Evolutionary conservation across 2,888 invertebrate species (phyloP).

Genomic region (Nowickia ferox): DNA sequence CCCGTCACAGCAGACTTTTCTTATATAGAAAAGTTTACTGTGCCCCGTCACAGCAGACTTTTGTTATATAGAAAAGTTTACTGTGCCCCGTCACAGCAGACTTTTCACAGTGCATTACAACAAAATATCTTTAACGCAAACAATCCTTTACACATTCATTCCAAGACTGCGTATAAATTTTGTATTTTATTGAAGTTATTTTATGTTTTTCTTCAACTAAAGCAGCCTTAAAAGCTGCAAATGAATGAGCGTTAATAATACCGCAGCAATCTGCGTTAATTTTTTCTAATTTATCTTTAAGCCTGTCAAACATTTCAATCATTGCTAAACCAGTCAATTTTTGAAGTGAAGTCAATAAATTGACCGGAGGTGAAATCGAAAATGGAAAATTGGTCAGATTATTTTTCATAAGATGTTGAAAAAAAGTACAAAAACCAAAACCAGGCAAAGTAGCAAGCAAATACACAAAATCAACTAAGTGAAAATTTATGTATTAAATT

Average conservation of each 20-base stretch:
- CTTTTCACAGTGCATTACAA: no score
- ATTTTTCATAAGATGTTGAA: constrained; percentile 36
- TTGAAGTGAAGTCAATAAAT: constrained; percentile 67
- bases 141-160: constrained; percentile 3
- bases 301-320: constrained; percentile 71
- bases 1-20: no score
- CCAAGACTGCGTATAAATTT: constrained; percentile 10
- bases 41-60: no score
- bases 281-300: constrained; percentile 54
- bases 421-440: constrained; percentile 7
- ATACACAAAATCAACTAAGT: constrained; percentile 28
- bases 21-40: no score
- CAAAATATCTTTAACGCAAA: no score
- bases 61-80: no score
- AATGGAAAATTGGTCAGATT: constrained; percentile 62
- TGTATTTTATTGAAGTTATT: constrained; percentile 17
- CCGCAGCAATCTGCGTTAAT: constrained; percentile 2
- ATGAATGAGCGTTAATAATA: constrained; percentile 25
- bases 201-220: constrained; percentile 24
- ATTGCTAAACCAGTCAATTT: constrained; percentile 49
- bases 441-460: background rate
- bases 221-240: constrained; percentile 23
- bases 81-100: no score
- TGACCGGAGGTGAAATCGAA: constrained; percentile 72
- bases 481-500: constrained; percentile 59